phyloP scores from a whole-genome alignment of 1,140 invertebrate genomes.

The Scylla paramamosain region DNA sequence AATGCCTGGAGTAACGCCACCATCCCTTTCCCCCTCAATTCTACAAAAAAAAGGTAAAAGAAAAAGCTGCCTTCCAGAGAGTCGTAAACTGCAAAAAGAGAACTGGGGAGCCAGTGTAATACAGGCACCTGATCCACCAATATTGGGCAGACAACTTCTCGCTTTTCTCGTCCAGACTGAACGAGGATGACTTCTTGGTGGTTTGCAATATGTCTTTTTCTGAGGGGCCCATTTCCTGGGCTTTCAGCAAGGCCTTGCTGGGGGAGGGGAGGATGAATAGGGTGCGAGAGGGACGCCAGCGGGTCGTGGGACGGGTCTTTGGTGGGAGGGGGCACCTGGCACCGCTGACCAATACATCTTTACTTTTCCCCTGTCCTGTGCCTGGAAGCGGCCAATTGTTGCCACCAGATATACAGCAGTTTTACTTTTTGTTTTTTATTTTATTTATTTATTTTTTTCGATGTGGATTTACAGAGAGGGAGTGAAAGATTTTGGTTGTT shows the following conservation, averaged over 20 bases:
- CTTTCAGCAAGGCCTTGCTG: not conserved
- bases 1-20: not conserved
- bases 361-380: conserved; percentile 1
- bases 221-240: not conserved
- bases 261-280: not conserved
- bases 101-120: not conserved
- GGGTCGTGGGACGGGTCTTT: not conserved
- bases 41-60: not conserved
- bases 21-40: not conserved
- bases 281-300: not conserved
- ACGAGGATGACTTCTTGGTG: conserved; percentile 12
- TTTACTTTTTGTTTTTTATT: not conserved
- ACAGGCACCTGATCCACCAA: conserved; percentile 40
- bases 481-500: not conserved
- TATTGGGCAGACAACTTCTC: conserved; percentile 35
- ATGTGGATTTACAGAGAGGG: not conserved
- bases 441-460: not conserved
- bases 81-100: not conserved
- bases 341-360: not conserved
- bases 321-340: not conserved
- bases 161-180: conserved; percentile 24
- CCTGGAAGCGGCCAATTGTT: not conserved
- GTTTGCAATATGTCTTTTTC: conserved; percentile 1
- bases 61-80: not conserved
- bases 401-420: not conserved